These are phyloP conservation scores for Paracanthobrama guichenoti DNA, from an alignment of 2,113 vertebrate species.

Conservation along the genomic window DNA sequence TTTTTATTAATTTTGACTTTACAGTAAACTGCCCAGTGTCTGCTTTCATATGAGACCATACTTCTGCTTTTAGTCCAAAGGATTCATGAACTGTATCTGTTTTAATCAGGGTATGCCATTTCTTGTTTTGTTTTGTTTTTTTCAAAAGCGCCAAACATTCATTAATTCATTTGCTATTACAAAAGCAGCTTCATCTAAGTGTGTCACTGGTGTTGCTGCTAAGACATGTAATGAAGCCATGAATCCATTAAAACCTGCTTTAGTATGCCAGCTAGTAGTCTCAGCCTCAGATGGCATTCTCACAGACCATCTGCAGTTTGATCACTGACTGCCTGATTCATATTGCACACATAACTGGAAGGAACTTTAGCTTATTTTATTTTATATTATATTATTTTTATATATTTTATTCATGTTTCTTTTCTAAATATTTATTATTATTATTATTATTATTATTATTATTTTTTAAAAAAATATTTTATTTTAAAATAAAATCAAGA, in stretches of 20 bases:
- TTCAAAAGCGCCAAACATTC: background rate
- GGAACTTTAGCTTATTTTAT: background rate
- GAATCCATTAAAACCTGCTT: background rate
- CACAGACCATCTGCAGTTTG: slow-evolving; percentile 1
- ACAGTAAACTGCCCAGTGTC: too few species aligned
- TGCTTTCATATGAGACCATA: too few species aligned
- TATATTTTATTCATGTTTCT: background rate
- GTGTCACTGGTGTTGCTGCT: background rate
- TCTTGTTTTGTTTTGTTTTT: too few species aligned
- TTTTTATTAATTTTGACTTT: too few species aligned
- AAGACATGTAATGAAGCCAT: background rate
- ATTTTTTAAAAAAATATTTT: background rate
- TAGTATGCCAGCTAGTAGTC: background rate
- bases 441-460: background rate
- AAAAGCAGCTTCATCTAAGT: background rate
- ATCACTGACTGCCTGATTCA: background rate
- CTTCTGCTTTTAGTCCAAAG: too few species aligned
- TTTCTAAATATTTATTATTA: background rate
- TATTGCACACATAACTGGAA: background rate
- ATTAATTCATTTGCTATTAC: background rate
- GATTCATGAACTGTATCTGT: too few species aligned
- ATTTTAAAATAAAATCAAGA: background rate
- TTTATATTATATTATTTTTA: background rate
- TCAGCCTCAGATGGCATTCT: background rate
- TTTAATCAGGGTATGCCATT: too few species aligned